A percentile compares a stretch with the other conserved stretches of the same genome.
phyloP scores from a whole-genome alignment of 2,797 vertebrate species.

The Onychomys torridus region DNA sequence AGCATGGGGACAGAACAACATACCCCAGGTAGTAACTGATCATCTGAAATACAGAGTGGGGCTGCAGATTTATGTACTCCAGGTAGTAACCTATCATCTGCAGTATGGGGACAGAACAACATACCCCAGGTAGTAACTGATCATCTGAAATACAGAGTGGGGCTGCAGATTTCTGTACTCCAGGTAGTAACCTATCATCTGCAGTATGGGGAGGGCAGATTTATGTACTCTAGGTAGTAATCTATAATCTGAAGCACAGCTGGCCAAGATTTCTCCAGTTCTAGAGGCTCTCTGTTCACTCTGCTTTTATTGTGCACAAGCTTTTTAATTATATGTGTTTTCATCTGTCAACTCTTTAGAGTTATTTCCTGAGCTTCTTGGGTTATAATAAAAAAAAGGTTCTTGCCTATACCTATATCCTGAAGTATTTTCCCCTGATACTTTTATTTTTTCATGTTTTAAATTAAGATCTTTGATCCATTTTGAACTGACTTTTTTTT shows the following conservation, averaged over 20 bases:
- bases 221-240: not conserved
- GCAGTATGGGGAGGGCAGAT: not conserved
- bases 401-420: not conserved
- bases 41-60: too few species aligned
- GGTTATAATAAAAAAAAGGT: not conserved
- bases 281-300: not conserved
- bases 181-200: too few species aligned
- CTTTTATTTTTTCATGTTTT: not conserved
- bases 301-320: too few species aligned
- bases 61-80: too few species aligned
- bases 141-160: too few species aligned
- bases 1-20: too few species aligned
- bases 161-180: too few species aligned
- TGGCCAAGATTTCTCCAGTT: not conserved
- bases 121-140: too few species aligned
- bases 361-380: not conserved
- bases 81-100: too few species aligned
- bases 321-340: not conserved
- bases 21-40: too few species aligned
- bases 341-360: not conserved
- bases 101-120: not conserved
- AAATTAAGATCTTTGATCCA: not conserved
- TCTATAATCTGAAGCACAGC: not conserved
- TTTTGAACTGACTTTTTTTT: not conserved
- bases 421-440: not conserved